Percentiles rank a stretch among this genome's conserved stretches.
Evolutionary conservation across 2,113 vertebrate genomes (phyloP).

Genomic region (Apodemus sylvaticus): DNA sequence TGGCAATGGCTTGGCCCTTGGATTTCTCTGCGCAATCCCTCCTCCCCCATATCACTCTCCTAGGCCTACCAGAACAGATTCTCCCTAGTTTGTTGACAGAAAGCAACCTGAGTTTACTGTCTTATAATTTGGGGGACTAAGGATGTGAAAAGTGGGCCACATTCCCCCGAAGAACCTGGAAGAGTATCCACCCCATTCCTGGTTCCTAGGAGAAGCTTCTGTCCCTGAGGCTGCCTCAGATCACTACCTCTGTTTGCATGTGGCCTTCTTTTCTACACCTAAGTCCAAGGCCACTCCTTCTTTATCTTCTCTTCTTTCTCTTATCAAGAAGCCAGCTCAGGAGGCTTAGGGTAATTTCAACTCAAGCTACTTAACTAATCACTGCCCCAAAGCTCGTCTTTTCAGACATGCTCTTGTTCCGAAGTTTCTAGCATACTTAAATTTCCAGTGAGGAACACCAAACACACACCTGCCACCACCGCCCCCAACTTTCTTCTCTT

Average conservation of each 20-base stretch:
- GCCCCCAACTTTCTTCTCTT: not conserved
- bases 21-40: not conserved
- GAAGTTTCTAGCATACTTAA: not conserved
- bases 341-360: not conserved
- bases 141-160: not conserved
- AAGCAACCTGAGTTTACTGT: not conserved
- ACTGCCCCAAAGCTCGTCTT: not conserved
- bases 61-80: not conserved
- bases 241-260: accelerated
- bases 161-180: accelerated
- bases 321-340: not conserved
- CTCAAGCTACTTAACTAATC: not conserved
- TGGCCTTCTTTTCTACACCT: not conserved
- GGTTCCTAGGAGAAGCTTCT: too few species aligned
- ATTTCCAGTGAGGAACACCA: not conserved
- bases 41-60: not conserved
- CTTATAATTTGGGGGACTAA: not conserved
- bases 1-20: not conserved
- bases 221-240: not conserved
- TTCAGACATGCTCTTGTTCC: not conserved
- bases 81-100: too few species aligned
- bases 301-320: not conserved
- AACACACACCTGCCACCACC: accelerated
- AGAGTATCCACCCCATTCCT: not conserved
- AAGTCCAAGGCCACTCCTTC: not conserved